Base-by-base conservation (phyloP, 2,113 vertebrate species). In the Cercocebus atys region DNA sequence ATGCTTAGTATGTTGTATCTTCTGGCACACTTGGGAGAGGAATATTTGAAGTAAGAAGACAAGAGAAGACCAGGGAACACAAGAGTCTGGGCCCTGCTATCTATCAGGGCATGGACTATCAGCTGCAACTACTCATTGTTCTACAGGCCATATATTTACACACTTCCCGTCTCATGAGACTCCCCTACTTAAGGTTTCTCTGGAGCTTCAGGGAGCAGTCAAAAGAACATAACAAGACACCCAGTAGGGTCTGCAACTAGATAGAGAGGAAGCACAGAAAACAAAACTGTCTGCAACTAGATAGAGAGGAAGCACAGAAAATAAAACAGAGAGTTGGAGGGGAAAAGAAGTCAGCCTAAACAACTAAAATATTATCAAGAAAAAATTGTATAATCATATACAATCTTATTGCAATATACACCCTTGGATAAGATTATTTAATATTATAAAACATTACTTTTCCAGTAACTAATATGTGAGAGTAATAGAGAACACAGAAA, bases 11-110 rank as follows among this genome's bases (percentile, higher is more conserved):
- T 76, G 18, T 14, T n/a, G 14, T 55, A n/a, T 57, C 64, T 88
- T 57, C 32, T 57, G 43, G 45, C 43, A 40, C 12, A 35, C 4
- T 6, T 35, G 30, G 35, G 14, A 89, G 4, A 55, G 6, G 8
- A 80, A 32, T 10, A 27, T 23, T 75, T 38, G 38, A 84, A 93
- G 30, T 16, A n/a, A 7, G 5, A 79, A 78, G 23, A n/a, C 27
- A 85, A 23, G 5, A 50, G 4, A 43, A 75, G 27, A 50, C 20
- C 20, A 32, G 25, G 25, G 16, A 70, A n/a, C 2, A 55, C 61
- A 59, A 89, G 11, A 17, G 20, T 0, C 5, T 86, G 9, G 6
- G 5, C 5, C 50, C 27, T 45, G 14, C 0, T 52, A 1, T 32
- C 35, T 76, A 35, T 20, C 12, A 81, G 3, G 5, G 27, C 9